Evolutionary conservation across 2,888 invertebrate genomes (phyloP), one percentile per base, ranked within the genome.

Genomic region (Augiades crinisus): DNA sequence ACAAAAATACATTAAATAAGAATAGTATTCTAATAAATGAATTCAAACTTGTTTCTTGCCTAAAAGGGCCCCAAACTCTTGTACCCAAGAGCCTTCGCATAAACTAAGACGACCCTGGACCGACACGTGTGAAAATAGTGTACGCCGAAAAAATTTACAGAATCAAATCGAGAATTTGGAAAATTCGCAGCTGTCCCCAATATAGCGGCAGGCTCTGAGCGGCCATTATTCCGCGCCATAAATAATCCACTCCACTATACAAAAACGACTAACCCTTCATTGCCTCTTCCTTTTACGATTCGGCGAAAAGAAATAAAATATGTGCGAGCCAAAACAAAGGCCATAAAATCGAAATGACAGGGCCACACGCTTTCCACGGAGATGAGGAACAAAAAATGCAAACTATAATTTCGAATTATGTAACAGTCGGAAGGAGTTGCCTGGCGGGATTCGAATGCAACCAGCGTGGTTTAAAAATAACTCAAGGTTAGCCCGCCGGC

Each of bases 211-310:
- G 66, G 63, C 68, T 70, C 66, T 72, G 71, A 70, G 63, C 67
- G 62, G 58, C 78, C 80, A 85, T 86, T 83, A 86, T 86, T 83
- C 80, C 80, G 76, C 75, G 72, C 73, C 82, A 81, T 88, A 88
- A 86, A 86, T 83, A 87, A 82, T 80, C 72, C 69, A 62, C 61
- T 63, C 54, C 61, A 72, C 73, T 72, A 74, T 69, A 79, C 78
- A 84, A 84, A 82, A 83, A 81, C 77, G 77, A 59, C 78, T 78
- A 87, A 85, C 88, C 88, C 87, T 83, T 86, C 87, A 84, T 78
- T 83, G 84, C 88, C 71, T 87, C 87, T 86, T 87, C 86, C 87
- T 87, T 87, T 89, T 86, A 87, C 86, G 84, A 80, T 85, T 82
- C 85, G 70, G 70, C 71, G 81, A 83, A 87, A 80, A 82, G 78